Conservation (phyloP, 2,797 vertebrate species). For the Phrynocephalus vlangalii region DNA sequence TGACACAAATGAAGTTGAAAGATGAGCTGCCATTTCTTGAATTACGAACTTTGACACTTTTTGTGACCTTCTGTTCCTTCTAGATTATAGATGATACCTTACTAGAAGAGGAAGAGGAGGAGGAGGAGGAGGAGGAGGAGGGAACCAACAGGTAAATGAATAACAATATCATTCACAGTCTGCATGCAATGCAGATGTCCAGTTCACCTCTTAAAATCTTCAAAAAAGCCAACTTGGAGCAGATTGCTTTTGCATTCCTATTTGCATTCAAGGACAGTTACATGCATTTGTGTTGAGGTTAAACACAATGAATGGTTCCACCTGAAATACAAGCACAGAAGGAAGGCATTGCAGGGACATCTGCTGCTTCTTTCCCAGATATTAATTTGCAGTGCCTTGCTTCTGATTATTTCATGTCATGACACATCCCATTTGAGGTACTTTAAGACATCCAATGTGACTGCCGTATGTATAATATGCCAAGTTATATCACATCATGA, state of each 20-base stretch:
- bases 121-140: no score
- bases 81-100: no score
- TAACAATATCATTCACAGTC: no score
- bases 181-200: background rate
- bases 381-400: constrained; percentile 62
- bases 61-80: no score
- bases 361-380: constrained; percentile 48
- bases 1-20: no score
- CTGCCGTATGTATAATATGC: constrained; percentile 18
- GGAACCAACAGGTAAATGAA: background rate
- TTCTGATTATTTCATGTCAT: constrained; percentile 65
- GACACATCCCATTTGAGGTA: constrained; percentile 52
- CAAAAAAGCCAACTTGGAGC: background rate
- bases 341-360: constrained; percentile 35
- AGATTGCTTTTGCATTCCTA: background rate
- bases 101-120: no score
- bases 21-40: no score
- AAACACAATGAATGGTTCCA: constrained; percentile 25
- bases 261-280: background rate
- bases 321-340: background rate
- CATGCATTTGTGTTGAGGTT: constrained; percentile 9
- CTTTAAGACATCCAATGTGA: constrained; percentile 53
- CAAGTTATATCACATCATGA: constrained; percentile 53
- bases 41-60: no score
- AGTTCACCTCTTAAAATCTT: constrained; percentile 19